These are phyloP conservation scores for Hiodon alosoides DNA, from an alignment of 2,113 vertebrate genomes.

Conservation along the genomic window DNA sequence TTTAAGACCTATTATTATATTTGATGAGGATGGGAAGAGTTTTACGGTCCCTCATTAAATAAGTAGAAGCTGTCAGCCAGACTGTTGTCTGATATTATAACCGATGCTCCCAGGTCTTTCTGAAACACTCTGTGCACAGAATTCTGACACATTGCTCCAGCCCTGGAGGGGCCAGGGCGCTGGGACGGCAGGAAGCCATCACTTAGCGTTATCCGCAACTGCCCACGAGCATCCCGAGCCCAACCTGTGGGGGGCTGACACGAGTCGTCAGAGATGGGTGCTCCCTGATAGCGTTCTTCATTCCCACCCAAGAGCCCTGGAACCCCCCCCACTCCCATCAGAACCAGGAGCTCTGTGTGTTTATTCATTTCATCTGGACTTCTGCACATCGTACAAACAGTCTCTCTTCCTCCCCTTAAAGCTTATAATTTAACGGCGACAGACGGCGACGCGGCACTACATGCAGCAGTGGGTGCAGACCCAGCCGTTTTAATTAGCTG, in stretches of 20 bases:
- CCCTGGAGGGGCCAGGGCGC: conserved; percentile 31
- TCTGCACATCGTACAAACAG: background rate
- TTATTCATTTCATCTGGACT: background rate
- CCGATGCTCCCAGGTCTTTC: conserved; percentile 16
- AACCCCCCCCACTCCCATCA: conserved; percentile 18
- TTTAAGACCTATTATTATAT: too few species aligned
- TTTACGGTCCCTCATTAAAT: background rate
- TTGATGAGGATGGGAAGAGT: too few species aligned
- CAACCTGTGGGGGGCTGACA: conserved; percentile 61
- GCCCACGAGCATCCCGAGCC: conserved; percentile 35
- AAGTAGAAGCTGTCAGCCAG: background rate
- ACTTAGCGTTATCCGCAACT: conserved; percentile 52
- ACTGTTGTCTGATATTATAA: conserved; percentile 20
- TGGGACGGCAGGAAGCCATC: conserved; percentile 63
- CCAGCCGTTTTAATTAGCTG: conserved; percentile 22
- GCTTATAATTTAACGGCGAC: conserved; percentile 1
- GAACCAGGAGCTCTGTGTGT: conserved; percentile 9
- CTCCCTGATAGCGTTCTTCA: conserved; percentile 50
- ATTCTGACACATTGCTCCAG: conserved; percentile 36
- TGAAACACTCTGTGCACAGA: conserved; percentile 31
- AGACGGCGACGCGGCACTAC: background rate
- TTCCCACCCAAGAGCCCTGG: conserved; percentile 32
- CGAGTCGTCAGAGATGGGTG: conserved; percentile 49
- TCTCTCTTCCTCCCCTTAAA: background rate
- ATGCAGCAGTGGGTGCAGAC: background rate